Base-by-base conservation (phyloP, 2,113 vertebrate genomes). In the Pipa parva region DNA sequence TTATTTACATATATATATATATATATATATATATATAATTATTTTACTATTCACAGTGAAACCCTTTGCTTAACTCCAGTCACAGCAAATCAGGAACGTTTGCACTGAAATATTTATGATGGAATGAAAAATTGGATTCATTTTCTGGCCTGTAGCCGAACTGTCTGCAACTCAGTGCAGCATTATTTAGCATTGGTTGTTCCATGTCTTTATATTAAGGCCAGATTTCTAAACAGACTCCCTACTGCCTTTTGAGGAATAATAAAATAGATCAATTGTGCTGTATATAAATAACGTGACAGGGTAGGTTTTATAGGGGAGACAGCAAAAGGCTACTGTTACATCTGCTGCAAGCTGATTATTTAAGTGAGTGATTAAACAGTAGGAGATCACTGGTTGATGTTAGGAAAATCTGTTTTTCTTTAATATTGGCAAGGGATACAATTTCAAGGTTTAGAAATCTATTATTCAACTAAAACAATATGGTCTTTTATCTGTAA, bases 61-160 rank as follows among this genome's bases (percentile, higher is more conserved):
- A 81, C 83, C 87, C 82, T 89, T 83, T 87, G 87, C 84, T 90
- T 90, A 90, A 90, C 85, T 84, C 88, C 87, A 87, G 80, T 88
- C 87, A 86, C 81, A 88, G 85, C 87, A 89, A 90, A 90, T 87
- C 84, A 86, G 85, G 85, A 88, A 86, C 86, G 85, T 87, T 86
- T 85, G 84, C 84, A 81, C 89, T 90, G 87, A 90, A 92, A 90
- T 91, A 90, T 91, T 91, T 89, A 91, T 91, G 88, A 90, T 87
- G 90, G 89, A 92, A 89, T 90, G 87, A 90, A 89, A 89, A 90
- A 91, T 89, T 87, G 88, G 87, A 89, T 88, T 90, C 87, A 88
- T 90, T 89, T 89, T 88, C 87, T 90, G 88, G 88, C 85, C 83
- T 76, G 82, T 82, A 85, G 89, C 84, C 85, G 83, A 87, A 85